Conservation (phyloP, 2,113 vertebrate genomes). For the Oplegnathus fasciatus region DNA sequence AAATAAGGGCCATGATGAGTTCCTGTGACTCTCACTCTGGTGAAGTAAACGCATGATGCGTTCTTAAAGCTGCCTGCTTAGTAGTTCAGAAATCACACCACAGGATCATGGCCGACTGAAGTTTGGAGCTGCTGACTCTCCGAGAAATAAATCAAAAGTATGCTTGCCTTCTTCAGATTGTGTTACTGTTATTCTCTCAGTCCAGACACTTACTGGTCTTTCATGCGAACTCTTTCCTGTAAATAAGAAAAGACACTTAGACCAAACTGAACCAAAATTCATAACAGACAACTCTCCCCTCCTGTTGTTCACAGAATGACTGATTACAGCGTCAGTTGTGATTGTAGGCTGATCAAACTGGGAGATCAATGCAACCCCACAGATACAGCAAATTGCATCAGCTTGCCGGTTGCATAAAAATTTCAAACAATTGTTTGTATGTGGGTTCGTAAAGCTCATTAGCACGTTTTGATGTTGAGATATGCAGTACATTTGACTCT, state of each 20-base stretch:
- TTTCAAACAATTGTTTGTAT: neutral
- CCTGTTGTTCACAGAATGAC: neutral
- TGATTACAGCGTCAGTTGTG: neutral
- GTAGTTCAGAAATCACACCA: constrained; percentile 9
- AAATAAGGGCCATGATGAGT: constrained; percentile 15
- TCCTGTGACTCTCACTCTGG: constrained; percentile 14
- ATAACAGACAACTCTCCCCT: neutral
- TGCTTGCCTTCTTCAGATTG: neutral
- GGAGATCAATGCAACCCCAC: neutral
- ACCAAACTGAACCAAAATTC: neutral
- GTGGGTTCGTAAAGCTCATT: neutral
- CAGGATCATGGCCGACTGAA: neutral
- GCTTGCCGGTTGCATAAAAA: constrained; percentile 15
- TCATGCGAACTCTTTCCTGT: neutral
- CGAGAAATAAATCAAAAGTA: constrained; percentile 10
- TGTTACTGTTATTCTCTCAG: neutral
- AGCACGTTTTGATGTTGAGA: neutral
- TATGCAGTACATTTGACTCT: neutral
- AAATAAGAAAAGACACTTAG: neutral
- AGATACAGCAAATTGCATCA: constrained; percentile 33
- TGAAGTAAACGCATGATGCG: constrained; percentile 6
- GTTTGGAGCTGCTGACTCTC: neutral
- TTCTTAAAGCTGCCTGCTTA: constrained; percentile 1
- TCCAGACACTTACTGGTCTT: neutral
- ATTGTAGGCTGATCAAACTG: neutral